Evolutionary conservation across 2,888 invertebrate genomes (phyloP).

Genomic region (Melipona beecheii): DNA sequence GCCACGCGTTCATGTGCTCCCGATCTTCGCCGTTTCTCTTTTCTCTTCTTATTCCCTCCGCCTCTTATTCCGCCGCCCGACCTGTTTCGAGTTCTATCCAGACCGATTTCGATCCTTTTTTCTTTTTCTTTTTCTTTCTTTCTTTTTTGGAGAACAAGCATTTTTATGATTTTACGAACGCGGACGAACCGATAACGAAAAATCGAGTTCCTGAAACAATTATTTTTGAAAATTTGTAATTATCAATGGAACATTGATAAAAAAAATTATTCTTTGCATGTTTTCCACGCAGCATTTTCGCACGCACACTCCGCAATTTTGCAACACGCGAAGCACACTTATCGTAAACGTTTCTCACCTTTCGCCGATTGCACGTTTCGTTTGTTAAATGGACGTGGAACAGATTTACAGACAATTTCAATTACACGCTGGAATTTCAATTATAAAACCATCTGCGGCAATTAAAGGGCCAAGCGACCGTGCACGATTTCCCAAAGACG

Average conservation of each 20-base stretch:
- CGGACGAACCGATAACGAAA: no score
- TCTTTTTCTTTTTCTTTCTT: neutral
- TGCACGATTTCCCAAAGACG: conserved; percentile 43
- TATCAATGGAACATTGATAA: no score
- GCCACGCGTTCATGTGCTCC: conserved; percentile 63
- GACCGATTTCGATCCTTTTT: neutral
- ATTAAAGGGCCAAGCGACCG: conserved; percentile 15
- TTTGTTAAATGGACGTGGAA: neutral
- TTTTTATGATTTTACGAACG: neutral
- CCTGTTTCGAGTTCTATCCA: neutral
- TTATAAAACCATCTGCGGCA: neutral
- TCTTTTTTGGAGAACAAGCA: neutral
- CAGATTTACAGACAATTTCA: neutral
- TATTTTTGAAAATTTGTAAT: no score
- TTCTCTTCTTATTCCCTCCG: neutral
- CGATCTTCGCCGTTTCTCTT: conserved; percentile 24
- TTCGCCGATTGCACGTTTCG: neutral
- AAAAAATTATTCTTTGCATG: no score
- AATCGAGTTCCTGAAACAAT: no score
- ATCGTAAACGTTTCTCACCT: no score
- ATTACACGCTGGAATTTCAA: neutral
- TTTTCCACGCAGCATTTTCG: no score
- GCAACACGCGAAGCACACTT: no score
- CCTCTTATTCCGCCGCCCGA: neutral
- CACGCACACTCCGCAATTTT: no score